Evolutionary conservation across 2,113 vertebrate genomes (phyloP).

Genomic region (Atrichornis clamosus): DNA sequence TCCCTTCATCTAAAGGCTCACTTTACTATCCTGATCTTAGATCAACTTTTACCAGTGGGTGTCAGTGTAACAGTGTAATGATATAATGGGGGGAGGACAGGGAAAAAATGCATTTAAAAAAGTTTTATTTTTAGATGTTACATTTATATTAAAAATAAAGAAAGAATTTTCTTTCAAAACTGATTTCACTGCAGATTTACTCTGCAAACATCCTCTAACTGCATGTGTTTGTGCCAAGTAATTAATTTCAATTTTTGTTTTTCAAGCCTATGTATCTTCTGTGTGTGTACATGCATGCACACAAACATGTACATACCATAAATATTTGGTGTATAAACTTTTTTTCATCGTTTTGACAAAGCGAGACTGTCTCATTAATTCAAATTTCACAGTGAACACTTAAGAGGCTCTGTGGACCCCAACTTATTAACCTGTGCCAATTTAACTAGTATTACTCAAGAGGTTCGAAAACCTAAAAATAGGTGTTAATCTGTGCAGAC

Average conservation of each 20-base stretch:
- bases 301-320: not conserved
- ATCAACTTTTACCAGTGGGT: constrained; percentile 45
- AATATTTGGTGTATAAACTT: not conserved
- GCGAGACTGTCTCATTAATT: constrained; percentile 52
- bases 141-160: not conserved
- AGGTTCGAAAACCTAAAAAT: constrained; percentile 58
- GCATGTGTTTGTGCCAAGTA: not conserved
- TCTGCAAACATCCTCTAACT: not conserved
- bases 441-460: constrained; percentile 53
- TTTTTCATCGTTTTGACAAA: not conserved
- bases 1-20: not conserved
- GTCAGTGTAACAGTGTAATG: constrained; percentile 48
- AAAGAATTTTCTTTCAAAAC: not conserved
- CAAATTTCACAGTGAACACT: constrained; percentile 16
- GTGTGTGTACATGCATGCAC: fast-evolving
- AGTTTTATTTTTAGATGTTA: constrained; percentile 1
- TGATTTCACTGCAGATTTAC: not conserved
- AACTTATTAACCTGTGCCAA: constrained; percentile 56
- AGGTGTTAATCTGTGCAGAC: constrained; percentile 45
- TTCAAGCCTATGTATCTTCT: not conserved
- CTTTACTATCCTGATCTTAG: not conserved
- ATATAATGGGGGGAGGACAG: not conserved
- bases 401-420: constrained; percentile 47
- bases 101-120: not conserved
- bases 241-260: not conserved